A percentile compares a stretch with the other conserved stretches of the same genome.
These are phyloP conservation scores for Drosophila vallismaia DNA, from an alignment of 2,888 invertebrate genomes.

Conservation along the genomic window DNA sequence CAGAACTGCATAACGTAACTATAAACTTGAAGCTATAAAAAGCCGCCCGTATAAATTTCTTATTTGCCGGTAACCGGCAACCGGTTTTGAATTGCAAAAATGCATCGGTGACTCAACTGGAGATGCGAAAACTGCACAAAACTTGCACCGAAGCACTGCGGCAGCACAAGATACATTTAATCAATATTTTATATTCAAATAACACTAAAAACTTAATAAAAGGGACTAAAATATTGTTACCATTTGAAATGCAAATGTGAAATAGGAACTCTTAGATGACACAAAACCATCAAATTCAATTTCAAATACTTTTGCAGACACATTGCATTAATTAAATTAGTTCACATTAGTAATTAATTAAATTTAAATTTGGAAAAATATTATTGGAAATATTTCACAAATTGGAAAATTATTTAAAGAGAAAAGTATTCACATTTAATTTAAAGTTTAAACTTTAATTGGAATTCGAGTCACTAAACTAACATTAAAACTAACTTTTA, in stretches of 20 bases:
- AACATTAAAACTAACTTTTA: constrained; percentile 14
- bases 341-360: constrained; percentile 4
- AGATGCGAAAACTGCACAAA: constrained; percentile 18
- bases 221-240: constrained; percentile 5
- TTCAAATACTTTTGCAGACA: background rate
- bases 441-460: background rate
- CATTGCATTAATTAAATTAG: background rate
- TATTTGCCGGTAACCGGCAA: constrained; percentile 76
- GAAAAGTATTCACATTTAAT: constrained; percentile 17
- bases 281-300: constrained; percentile 7
- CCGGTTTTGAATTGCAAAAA: constrained; percentile 64
- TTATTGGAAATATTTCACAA: background rate
- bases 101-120: constrained; percentile 57
- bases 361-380: background rate
- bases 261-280: constrained; percentile 16
- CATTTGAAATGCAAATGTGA: constrained; percentile 6
- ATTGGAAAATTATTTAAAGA: background rate
- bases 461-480: background rate
- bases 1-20: constrained; percentile 42
- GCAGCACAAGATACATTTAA: background rate
- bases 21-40: constrained; percentile 33
- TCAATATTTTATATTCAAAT: background rate
- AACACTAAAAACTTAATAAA: background rate
- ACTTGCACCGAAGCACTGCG: constrained; percentile 2
- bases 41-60: constrained; percentile 27